Evolutionary conservation across 2,888 invertebrate species (phyloP).

Genomic region (Parthenolecanium corni): DNA sequence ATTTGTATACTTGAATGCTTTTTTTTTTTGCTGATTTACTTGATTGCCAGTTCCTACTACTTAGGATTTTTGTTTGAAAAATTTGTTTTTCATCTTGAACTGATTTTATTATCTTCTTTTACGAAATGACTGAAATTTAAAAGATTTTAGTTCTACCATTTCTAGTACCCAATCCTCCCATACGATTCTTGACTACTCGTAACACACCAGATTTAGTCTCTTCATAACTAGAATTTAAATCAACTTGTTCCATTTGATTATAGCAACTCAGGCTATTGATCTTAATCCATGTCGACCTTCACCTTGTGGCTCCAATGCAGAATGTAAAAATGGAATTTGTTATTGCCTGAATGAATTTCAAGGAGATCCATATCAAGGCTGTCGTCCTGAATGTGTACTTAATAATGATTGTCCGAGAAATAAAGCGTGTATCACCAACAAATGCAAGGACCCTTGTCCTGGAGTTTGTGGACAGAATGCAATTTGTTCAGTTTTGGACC

Average conservation of each 20-base stretch:
- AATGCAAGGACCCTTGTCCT: slow-evolving; percentile 58
- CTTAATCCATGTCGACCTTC: slow-evolving; percentile 37
- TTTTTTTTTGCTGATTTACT: too few relatives aligned
- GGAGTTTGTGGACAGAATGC: slow-evolving; percentile 66
- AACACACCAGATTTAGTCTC: neutral
- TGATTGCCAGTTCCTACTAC: too few relatives aligned
- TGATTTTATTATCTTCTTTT: too few relatives aligned
- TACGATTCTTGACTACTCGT: neutral
- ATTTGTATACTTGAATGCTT: too few relatives aligned
- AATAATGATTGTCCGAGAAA: slow-evolving; percentile 59
- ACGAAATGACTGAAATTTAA: too few relatives aligned
- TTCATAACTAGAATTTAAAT: neutral
- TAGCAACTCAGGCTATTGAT: slow-evolving; percentile 31
- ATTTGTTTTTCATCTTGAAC: too few relatives aligned
- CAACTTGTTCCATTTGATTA: neutral
- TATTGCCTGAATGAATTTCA: slow-evolving; percentile 49
- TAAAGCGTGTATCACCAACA: slow-evolving; percentile 57
- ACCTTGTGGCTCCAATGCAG: slow-evolving; percentile 58
- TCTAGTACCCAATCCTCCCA: too few relatives aligned
- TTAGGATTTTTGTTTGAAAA: too few relatives aligned
- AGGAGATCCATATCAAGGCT: slow-evolving; percentile 54
- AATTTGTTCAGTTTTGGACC: slow-evolving; percentile 60
- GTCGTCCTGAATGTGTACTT: slow-evolving; percentile 61
- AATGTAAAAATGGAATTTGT: slow-evolving; percentile 51
- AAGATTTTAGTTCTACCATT: too few relatives aligned